phyloP scores from a whole-genome alignment of 2,797 vertebrate genomes.

The Meriones psammophilus region DNA sequence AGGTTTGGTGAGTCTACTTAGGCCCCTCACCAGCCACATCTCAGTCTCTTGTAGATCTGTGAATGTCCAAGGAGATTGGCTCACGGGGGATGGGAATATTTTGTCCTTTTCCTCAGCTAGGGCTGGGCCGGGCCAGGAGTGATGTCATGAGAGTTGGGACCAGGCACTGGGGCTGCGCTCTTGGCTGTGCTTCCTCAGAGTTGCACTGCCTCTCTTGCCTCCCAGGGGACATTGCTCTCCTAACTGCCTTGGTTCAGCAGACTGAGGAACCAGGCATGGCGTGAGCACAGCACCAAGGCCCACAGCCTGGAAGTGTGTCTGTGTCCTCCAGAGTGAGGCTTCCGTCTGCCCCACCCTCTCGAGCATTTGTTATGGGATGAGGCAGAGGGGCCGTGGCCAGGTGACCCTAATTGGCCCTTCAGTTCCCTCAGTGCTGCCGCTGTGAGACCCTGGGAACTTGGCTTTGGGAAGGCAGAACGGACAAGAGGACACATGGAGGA shows the following conservation, averaged over 20 bases:
- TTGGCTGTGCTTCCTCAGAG: conserved; percentile 15
- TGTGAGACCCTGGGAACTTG: not conserved
- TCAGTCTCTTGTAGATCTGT: not conserved
- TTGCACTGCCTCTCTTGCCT: not conserved
- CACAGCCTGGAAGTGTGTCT: not conserved
- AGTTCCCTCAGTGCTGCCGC: not conserved
- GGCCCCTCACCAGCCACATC: not conserved
- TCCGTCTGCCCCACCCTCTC: fast-evolving
- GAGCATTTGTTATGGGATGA: not conserved
- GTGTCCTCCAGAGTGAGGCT: not conserved
- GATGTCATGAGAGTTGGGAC: conserved; percentile 14
- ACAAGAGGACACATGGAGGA: not conserved
- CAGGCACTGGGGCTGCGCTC: not conserved
- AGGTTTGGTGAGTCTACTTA: fast-evolving
- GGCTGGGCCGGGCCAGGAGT: not conserved
- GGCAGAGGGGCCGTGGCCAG: not conserved
- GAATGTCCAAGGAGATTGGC: not conserved
- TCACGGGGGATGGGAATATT: not conserved
- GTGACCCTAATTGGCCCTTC: not conserved
- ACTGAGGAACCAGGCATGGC: not conserved
- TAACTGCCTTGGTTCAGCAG: not conserved
- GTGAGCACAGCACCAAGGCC: not conserved
- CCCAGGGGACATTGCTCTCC: not conserved
- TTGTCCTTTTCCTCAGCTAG: conserved; percentile 26
- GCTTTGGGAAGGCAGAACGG: not conserved